Evolutionary conservation across 1,140 invertebrate species (phyloP).

Genomic region (Aricia agestis): DNA sequence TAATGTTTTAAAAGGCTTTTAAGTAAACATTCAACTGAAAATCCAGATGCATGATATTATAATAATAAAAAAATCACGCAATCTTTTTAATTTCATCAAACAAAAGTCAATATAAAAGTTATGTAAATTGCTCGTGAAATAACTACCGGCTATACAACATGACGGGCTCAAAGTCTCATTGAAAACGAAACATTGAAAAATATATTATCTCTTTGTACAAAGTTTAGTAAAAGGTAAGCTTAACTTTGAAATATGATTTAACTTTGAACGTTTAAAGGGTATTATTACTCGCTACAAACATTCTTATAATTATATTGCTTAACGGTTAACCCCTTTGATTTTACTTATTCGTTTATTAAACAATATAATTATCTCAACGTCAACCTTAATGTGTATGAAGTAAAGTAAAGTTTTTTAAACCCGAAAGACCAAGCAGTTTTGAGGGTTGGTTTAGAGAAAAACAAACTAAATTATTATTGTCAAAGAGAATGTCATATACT

Average conservation of each 20-base stretch:
- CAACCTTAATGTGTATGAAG: background rate
- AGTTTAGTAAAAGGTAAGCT: background rate
- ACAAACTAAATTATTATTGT: too few species aligned
- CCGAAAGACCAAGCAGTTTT: too few species aligned
- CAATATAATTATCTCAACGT: background rate
- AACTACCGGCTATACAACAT: background rate
- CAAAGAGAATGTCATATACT: too few species aligned
- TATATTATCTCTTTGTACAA: background rate
- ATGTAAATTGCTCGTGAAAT: too few species aligned
- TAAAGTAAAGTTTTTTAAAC: background rate
- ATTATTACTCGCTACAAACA: background rate
- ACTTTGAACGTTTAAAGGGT: background rate
- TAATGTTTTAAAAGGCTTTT: too few species aligned
- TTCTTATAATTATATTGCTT: constrained; percentile 1
- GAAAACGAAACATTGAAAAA: background rate
- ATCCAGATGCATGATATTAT: too few species aligned
- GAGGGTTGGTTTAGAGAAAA: too few species aligned
- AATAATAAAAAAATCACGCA: too few species aligned
- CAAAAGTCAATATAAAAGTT: too few species aligned
- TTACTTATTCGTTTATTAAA: background rate
- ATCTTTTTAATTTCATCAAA: too few species aligned
- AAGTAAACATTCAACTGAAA: too few species aligned
- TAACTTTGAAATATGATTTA: background rate
- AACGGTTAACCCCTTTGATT: background rate
- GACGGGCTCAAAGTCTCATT: background rate